A percentile compares a stretch with the other conserved stretches of the same genome.
These are phyloP conservation scores for Lutraria lutraria DNA, from an alignment of 2,888 invertebrate genomes.

Conservation along the genomic window DNA sequence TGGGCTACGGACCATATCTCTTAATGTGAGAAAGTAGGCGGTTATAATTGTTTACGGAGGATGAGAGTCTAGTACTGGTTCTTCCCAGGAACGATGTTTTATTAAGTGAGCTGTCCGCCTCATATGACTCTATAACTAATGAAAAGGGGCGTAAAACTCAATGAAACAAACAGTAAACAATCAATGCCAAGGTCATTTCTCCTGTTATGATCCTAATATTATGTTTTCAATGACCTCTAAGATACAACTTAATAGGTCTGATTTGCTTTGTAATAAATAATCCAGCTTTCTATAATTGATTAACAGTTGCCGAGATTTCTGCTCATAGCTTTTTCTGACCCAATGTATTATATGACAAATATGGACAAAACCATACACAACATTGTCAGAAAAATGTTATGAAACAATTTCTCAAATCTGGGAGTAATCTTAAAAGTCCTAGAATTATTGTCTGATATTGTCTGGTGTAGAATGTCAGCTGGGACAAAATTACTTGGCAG, in stretches of 20 bases:
- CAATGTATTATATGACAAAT: constrained; percentile 5
- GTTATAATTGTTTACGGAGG: too few species aligned
- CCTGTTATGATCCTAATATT: too few species aligned
- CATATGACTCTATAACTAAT: too few species aligned
- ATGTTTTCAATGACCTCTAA: too few species aligned
- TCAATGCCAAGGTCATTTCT: too few species aligned
- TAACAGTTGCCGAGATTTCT: neutral
- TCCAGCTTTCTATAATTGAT: neutral
- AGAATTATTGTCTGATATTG: constrained; percentile 43
- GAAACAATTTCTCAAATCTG: constrained; percentile 48
- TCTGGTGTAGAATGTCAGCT: constrained; percentile 41
- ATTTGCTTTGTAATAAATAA: neutral
- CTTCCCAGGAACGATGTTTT: too few species aligned
- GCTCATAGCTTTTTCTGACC: neutral
- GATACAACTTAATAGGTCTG: neutral
- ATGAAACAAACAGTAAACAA: too few species aligned
- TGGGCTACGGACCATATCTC: too few species aligned
- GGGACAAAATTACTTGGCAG: constrained; percentile 54
- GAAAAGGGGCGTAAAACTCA: too few species aligned
- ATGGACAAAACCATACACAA: constrained; percentile 22
- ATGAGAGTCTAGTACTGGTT: too few species aligned
- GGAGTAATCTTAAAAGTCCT: constrained; percentile 40
- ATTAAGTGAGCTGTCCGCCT: too few species aligned
- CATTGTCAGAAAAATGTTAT: constrained; percentile 34
- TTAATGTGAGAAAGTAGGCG: too few species aligned